Conservation (phyloP, 2,888 invertebrate species). For the Apomyelois bistriatella region DNA sequence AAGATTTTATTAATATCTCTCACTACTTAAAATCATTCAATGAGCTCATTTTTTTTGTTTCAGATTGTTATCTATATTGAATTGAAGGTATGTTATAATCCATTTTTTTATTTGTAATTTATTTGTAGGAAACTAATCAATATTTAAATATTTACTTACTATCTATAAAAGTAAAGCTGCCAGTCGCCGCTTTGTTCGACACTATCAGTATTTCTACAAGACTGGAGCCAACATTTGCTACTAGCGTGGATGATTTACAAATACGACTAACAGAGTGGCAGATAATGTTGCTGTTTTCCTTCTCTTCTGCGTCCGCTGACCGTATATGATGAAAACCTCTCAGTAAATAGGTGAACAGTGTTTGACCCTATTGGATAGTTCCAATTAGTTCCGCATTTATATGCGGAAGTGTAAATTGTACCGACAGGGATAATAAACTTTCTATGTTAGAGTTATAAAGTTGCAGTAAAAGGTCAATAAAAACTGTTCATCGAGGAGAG, state of each 20-base stretch:
- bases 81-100: slow-evolving; percentile 28
- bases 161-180: slow-evolving; percentile 13
- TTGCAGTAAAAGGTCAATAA: too few relatives aligned
- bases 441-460: too few relatives aligned
- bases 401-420: neutral
- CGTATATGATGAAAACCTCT: slow-evolving; percentile 39
- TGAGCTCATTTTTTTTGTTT: slow-evolving; percentile 31
- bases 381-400: too few relatives aligned
- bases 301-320: slow-evolving; percentile 38
- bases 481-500: too few relatives aligned
- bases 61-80: slow-evolving; percentile 32
- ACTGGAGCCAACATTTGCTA: slow-evolving; percentile 32
- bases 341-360: slow-evolving; percentile 36
- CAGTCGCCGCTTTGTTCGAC: slow-evolving; percentile 1
- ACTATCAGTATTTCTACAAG: slow-evolving; percentile 31
- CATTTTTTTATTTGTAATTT: neutral
- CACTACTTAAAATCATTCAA: slow-evolving; percentile 14
- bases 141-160: neutral
- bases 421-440: neutral
- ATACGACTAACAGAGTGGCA: slow-evolving; percentile 32
- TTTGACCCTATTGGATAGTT: slow-evolving; percentile 17
- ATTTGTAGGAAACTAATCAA: too few relatives aligned
- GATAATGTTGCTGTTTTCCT: slow-evolving; percentile 48
- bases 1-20: neutral
- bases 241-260: slow-evolving; percentile 37